Conservation (phyloP, 2,888 invertebrate genomes). For the Noctua janthe region DNA sequence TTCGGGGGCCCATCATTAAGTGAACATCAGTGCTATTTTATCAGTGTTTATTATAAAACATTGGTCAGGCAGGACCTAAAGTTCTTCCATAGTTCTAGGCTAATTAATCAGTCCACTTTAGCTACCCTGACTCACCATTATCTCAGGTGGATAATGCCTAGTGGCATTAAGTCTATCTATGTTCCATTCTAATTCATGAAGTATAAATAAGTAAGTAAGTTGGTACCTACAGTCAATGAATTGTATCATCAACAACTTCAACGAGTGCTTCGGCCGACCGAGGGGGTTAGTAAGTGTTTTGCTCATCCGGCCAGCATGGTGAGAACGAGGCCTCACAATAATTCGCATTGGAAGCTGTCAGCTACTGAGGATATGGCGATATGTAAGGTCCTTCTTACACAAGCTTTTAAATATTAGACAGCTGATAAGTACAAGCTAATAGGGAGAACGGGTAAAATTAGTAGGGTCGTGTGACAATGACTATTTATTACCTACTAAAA, state of each 20-base stretch:
- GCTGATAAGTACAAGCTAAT: not conserved
- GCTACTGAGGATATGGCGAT: not conserved
- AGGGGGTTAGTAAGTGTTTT: slow-evolving; percentile 29
- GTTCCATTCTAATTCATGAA: not conserved
- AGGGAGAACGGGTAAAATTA: not conserved
- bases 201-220: not conserved
- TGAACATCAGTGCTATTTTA: not conserved
- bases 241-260: slow-evolving; percentile 29
- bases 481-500: not conserved
- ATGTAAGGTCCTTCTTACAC: not conserved
- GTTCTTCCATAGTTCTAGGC: not conserved
- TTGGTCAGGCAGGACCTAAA: not conserved
- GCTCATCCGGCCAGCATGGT: slow-evolving; percentile 39
- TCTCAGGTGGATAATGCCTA: not conserved
- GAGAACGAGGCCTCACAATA: slow-evolving; percentile 41
- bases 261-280: slow-evolving; percentile 32
- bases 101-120: not conserved
- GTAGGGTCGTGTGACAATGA: not conserved
- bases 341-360: slow-evolving; percentile 13
- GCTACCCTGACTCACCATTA: not conserved
- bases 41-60: not conserved
- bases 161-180: not conserved
- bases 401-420: not conserved
- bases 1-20: not conserved
- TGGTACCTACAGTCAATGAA: slow-evolving; percentile 21